Percentiles rank a stretch among this genome's conserved stretches.
These are phyloP conservation scores for Cecidostiba fungosa DNA, from an alignment of 2,888 invertebrate species.

Conservation along the genomic window DNA sequence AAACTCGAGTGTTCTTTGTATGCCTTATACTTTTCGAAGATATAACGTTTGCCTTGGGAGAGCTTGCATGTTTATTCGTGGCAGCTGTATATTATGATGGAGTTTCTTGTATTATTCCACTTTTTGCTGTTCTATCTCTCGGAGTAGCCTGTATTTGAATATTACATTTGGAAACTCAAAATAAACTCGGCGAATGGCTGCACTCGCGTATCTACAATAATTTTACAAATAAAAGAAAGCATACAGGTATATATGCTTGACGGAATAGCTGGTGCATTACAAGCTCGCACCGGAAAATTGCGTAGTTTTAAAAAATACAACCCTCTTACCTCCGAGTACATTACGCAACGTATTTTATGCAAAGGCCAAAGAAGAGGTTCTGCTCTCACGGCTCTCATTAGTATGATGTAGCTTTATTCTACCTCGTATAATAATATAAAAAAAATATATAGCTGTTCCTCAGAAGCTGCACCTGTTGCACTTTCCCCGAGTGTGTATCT, in stretches of 20 bases:
- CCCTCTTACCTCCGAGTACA: neutral
- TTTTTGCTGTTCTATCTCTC: no score
- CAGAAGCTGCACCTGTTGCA: slow-evolving; percentile 23
- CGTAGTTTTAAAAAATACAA: neutral
- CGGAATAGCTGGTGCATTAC: no score
- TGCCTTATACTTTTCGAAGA: neutral
- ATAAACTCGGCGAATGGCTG: no score
- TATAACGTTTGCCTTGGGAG: no score
- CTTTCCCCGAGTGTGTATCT: neutral
- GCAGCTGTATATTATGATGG: no score
- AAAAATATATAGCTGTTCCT: neutral
- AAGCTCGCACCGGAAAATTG: neutral
- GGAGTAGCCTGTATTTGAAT: no score
- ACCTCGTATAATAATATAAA: neutral
- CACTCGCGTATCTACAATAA: no score
- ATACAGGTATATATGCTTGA: no score
- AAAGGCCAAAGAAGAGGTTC: neutral
- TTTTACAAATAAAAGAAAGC: no score
- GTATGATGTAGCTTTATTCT: neutral
- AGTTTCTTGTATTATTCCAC: no score
- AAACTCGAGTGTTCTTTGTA: neutral
- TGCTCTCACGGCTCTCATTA: neutral
- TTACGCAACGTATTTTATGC: slow-evolving; percentile 17
- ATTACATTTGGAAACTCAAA: no score
- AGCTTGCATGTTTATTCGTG: no score